Evolutionary conservation across 2,888 invertebrate genomes (phyloP), one percentile per base, ranked within the genome.

Genomic region (Colostygia pectinataria): DNA sequence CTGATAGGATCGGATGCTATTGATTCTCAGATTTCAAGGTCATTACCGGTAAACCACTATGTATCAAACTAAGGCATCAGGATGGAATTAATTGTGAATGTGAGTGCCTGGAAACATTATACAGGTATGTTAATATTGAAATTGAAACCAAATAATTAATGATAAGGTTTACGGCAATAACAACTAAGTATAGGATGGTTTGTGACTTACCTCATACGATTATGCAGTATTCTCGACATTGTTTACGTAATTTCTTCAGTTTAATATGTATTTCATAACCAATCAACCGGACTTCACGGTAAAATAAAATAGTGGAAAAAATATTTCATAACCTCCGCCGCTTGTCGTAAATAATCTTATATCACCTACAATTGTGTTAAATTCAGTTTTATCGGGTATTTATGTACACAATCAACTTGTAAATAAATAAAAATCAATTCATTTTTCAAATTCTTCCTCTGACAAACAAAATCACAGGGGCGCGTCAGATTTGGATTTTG

Each of bases 161-260:
- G 14, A 32, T 15, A 4, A 3, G 13, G 8, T 15, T 44, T 34
- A 23, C 5, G 5, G 1, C 20, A 13, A 12, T 6, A 46, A 4
- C n/a, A 15, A 2, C 8, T 6, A 5, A 27, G 13, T 3, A 31
- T 12, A 39, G 1, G 7, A 14, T 9, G 14, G 13, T 10, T 10
- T 15, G 10, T 14, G 44, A 7, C 65, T 68, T 71, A 88, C 90
- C 87, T 86, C 68, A 87, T 68, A 50, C 83, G 86, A 71, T 88
- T 83, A 66, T 88, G 85, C 43, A 90, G 79, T 74, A 90, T 86
- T 69, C 89, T 81, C 58, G 90, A 89, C 90, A 90, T 89, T 64
- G 57, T 85, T 80, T 72, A 74, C 67, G 74, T 78, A 72, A 77
- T 73, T 73, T 63, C 54, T 74, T 71, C 48, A 67, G 62, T 62